Base-by-base conservation (phyloP, 2,888 invertebrate species). In the Pollenia griseotomentosa region DNA sequence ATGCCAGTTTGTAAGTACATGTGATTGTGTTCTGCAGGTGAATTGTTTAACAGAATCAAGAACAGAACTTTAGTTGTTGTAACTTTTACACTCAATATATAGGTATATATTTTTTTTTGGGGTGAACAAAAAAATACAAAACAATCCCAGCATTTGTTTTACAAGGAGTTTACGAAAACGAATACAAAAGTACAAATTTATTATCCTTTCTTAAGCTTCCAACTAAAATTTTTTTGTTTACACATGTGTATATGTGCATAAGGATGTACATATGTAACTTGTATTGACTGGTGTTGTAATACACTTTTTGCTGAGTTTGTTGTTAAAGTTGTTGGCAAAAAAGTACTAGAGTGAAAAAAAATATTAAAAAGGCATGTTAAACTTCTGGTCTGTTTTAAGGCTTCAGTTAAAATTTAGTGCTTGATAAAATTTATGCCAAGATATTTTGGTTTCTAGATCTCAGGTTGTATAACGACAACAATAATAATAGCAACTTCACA, bases 341-440 rank as follows among this genome's bases (percentile, higher is more conserved):
- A 66, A 33, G 46, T 8, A 12, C 14, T 51, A n/a, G 40, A 46
- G 59, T 19, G 16, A n/a, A 61, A 23, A 14, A 2, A 66, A 59
- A 48, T 16, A 51, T 11, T 33, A 53, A 75, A 85, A 74, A 61
- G 51, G 40, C 73, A 83, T 79, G 68, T 82, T 46, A 82, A 82
- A 86, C 78, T 53, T 75, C 61, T 70, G 61, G 70, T 46, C 53
- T 42, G 51, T 19, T 63, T 83, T 75, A 59, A 83, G 55, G 63
- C 55, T 70, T 40, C 57, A 59, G 33, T 65, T 23, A 80, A 86
- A 65, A 59, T 65, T 83, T 83, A 46, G 70, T 65, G 44, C 71
- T 70, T 71, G 70, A 74, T 79, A 53, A 71, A 86, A 77, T 77
- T 71, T 51, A 71, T 75, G 77, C 77, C 75, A 83, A 78, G 57